Evolutionary conservation across 2,888 invertebrate genomes (phyloP), one percentile per base, ranked within the genome.

Genomic region (Crocallis elinguaria): DNA sequence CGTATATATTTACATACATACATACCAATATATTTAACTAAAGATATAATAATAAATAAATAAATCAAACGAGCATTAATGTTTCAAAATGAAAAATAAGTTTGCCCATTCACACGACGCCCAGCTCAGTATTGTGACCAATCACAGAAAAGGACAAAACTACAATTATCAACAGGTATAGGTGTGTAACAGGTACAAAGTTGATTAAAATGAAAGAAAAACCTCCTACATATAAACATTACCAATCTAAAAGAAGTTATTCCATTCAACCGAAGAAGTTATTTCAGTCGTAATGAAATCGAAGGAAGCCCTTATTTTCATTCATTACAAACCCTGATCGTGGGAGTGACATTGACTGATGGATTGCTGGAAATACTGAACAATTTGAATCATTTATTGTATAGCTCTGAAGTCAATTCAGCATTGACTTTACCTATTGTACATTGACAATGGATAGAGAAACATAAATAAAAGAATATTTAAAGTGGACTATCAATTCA

Each of bases 321-420:
- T 73, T 72, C 66, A 71, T 75, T 73, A 69, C 45, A 65, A 62
- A 43, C 7, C 43, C 12, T 41, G 41, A 30, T 39, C 48, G 42
- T 38, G 42, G 46, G 48, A 54, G 38, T 49, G 77, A 78, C 76
- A 71, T 62, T 79, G 77, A 79, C 66, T 64, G 67, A 78, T 76
- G 69, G 60, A 73, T 67, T 55, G 54, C 60, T 57, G 49, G 52
- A 55, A 49, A 42, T 38, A 39, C 35, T 14, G 45, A 49, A 55
- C 44, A 49, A 49, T 46, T 52, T 32, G 19, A 45, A 39, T 53
- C 41, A 41, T 50, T 51, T 49, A 49, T 49, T 37, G 33, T 48
- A 25, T 57, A 49, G 13, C 17, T 53, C 41, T 49, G 25, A 21
- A 55, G 16, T 44, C 27, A 21, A 49, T 49, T 55, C 25, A 30